phyloP scores from a whole-genome alignment of 2,797 vertebrate genomes.

The Sciurus carolinensis region DNA sequence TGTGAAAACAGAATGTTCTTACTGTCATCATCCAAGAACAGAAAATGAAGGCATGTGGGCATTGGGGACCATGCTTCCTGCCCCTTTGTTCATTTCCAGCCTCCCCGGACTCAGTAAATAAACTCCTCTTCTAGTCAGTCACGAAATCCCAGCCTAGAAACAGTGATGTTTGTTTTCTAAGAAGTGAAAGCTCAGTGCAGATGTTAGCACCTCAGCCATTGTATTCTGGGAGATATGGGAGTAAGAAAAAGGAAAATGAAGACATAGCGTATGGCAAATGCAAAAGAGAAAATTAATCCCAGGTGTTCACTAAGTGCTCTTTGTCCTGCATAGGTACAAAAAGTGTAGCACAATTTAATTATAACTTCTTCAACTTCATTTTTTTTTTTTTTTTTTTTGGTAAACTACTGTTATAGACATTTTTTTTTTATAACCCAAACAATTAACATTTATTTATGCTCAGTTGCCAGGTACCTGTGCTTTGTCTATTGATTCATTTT shows the following conservation, averaged over 20 bases:
- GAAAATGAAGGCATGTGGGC: slow-evolving; percentile 37
- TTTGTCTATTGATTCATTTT: slow-evolving; percentile 27
- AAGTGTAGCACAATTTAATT: not conserved
- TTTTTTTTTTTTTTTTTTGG: not conserved
- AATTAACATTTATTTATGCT: not conserved
- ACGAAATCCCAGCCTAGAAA: slow-evolving; percentile 53
- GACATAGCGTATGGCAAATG: not conserved
- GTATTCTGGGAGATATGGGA: not conserved
- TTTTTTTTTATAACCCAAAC: not conserved
- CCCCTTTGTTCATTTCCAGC: not conserved
- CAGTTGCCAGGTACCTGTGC: not conserved
- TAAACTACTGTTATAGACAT: not conserved
- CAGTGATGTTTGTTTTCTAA: slow-evolving; percentile 62
- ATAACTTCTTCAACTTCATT: not conserved
- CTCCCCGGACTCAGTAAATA: not conserved
- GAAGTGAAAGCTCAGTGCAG: not conserved
- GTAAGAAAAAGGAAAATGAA: slow-evolving; percentile 17
- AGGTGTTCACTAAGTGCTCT: not conserved
- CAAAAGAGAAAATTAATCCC: not conserved
- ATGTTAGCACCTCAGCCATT: not conserved
- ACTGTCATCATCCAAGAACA: slow-evolving; percentile 41
- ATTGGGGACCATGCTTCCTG: slow-evolving; percentile 51
- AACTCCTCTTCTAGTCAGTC: not conserved
- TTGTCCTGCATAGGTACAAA: not conserved
- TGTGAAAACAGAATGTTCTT: slow-evolving; percentile 70